phyloP scores from a whole-genome alignment of 2,888 invertebrate genomes.

The Dioctria linearis region DNA sequence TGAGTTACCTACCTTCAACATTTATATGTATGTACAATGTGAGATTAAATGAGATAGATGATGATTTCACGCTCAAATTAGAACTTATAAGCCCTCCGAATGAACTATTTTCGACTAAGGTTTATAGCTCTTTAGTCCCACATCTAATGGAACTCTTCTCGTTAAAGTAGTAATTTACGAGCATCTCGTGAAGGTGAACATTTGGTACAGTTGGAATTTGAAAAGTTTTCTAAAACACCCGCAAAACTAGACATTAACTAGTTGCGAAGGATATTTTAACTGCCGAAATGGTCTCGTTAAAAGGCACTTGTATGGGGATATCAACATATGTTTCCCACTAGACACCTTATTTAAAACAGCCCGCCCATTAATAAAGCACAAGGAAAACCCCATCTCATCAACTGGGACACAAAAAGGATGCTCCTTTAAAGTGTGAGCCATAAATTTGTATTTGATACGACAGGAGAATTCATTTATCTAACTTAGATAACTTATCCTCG shows the following conservation, averaged over 20 bases:
- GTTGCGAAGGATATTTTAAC: slow-evolving; percentile 4
- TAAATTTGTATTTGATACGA: slow-evolving; percentile 48
- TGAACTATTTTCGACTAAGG: too few relatives aligned
- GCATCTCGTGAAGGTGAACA: background rate
- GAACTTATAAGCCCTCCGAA: too few relatives aligned
- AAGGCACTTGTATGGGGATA: background rate
- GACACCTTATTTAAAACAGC: slow-evolving; percentile 19
- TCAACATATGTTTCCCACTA: slow-evolving; percentile 15
- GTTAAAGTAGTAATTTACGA: slow-evolving; percentile 18
- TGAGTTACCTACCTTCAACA: too few relatives aligned
- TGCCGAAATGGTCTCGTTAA: background rate
- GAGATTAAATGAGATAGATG: too few relatives aligned
- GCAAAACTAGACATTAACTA: slow-evolving; percentile 14
- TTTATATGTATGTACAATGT: too few relatives aligned
- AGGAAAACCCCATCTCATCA: background rate
- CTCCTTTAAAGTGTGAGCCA: slow-evolving; percentile 20
- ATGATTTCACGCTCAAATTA: too few relatives aligned
- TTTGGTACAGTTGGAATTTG: slow-evolving; percentile 16
- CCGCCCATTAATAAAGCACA: slow-evolving; percentile 24
- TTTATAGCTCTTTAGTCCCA: too few relatives aligned
- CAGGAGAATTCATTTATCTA: slow-evolving; percentile 45
- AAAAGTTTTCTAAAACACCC: background rate
- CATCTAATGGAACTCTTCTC: too few relatives aligned
- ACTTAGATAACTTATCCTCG: slow-evolving; percentile 28
- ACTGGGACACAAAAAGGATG: slow-evolving; percentile 5